Base-by-base conservation (phyloP, 2,888 invertebrate genomes). In the Autographa pulchrina region DNA sequence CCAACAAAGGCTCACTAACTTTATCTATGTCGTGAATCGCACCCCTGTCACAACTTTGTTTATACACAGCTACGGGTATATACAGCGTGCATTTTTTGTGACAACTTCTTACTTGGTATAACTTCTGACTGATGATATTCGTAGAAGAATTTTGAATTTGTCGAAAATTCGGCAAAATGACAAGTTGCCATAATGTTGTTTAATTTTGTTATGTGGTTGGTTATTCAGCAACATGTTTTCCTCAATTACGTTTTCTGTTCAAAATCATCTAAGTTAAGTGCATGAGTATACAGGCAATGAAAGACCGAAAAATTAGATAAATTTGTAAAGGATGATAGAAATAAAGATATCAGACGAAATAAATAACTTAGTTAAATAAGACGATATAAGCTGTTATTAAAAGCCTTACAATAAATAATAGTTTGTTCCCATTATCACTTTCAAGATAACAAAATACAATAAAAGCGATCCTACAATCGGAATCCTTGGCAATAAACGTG, bases 21-120 rank as follows among this genome's bases (percentile, higher is more conserved):
- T 82, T 75, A 82, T 84, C 74, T 85, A 74, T 82, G 78, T 74
- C 62, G 71, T 74, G 75, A 74, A 71, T 70, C 70, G 59, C 77
- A 68, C 82, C 68, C 78, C 75, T 71, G 74, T 74, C 75, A 70
- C 72, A 84, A 83, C 74, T 83, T 83, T 76, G 78, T 82, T 80
- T 84, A 80, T 80, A 78, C 75, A 81, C 81, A 78, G 56, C 65
- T 56, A 56, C 20, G 54, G 62, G 56, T 75, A 62, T 76, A 82
- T 73, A 80, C 70, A 64, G 61, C 25, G 58, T 80, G 62, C 74
- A 74, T 80, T 81, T 83, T 82, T 77, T 80, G 77, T 68, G 68
- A 74, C 7, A 43, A 68, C 68, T 77, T 83, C 73, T 77, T 80
- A 83, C 80, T 80, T 71, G 69, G 73, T 83, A 69, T 72, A 54